These are phyloP conservation scores for Opisthocomus hoazin DNA, from an alignment of 2,113 vertebrate species.

Conservation along the genomic window DNA sequence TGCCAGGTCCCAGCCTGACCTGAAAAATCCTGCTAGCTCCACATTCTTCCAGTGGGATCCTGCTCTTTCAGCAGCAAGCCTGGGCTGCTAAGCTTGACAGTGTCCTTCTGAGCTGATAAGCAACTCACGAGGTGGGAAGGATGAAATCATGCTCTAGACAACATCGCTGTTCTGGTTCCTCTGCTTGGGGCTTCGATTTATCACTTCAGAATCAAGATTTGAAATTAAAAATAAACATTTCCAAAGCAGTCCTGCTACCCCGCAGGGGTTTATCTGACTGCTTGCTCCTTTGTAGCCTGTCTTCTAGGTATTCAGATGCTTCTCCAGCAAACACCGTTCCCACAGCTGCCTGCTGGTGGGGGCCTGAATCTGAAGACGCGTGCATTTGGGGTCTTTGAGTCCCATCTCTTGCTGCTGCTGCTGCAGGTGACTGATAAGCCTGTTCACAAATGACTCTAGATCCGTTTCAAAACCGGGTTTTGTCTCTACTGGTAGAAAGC, in stretches of 20 bases:
- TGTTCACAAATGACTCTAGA: background rate
- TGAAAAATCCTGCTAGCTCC: slow-evolving; percentile 3
- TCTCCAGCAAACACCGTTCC: background rate
- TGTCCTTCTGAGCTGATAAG: background rate
- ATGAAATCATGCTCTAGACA: slow-evolving; percentile 30
- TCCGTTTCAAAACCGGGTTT: background rate
- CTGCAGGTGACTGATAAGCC: background rate
- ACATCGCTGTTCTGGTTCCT: background rate
- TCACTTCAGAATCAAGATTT: slow-evolving; percentile 11
- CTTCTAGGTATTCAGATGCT: slow-evolving; percentile 9
- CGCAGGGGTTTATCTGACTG: background rate
- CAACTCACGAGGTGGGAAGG: background rate
- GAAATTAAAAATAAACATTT: slow-evolving; percentile 28
- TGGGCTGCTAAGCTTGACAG: background rate
- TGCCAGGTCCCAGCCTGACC: background rate
- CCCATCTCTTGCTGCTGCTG: background rate
- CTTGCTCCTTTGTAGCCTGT: slow-evolving; percentile 6
- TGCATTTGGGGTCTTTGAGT: background rate
- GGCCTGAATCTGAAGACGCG: background rate
- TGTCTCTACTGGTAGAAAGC: background rate
- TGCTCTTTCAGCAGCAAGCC: background rate
- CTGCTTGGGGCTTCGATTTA: slow-evolving; percentile 17
- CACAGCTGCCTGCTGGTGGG: background rate
- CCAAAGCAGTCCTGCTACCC: background rate
- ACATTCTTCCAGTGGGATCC: background rate